A percentile compares a stretch with the other conserved stretches of the same genome.
Evolutionary conservation across 2,888 invertebrate species (phyloP).

Genomic region (Morinoia aosen): DNA sequence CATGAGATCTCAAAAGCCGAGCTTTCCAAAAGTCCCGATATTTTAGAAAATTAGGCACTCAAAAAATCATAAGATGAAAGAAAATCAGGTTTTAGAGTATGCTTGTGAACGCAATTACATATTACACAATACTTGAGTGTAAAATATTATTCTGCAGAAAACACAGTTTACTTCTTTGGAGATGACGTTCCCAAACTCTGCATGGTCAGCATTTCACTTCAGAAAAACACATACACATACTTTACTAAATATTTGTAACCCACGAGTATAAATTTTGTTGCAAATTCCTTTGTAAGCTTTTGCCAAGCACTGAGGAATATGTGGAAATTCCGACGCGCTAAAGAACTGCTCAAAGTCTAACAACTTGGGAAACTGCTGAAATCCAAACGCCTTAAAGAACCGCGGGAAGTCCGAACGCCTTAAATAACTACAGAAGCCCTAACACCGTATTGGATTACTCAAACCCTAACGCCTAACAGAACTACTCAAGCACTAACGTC

Average conservation of each 20-base stretch:
- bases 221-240: neutral
- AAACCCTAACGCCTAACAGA: neutral
- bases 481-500: no score
- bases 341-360: neutral
- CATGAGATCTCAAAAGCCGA: no score
- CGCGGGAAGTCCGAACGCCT: no score
- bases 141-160: neutral
- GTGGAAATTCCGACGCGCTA: neutral
- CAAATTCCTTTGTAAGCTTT: neutral
- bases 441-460: neutral
- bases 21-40: no score
- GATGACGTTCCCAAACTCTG: neutral
- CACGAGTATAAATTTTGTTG: neutral
- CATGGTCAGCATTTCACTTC: neutral
- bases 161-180: neutral
- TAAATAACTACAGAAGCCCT: neutral
- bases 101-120: neutral
- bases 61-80: no score
- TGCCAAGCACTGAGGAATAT: neutral
- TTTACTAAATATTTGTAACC: neutral
- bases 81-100: no score
- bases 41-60: no score
- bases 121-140: neutral
- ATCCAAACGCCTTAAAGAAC: neutral
- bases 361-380: no score